A percentile compares a stretch with the other conserved stretches of the same genome.
Conservation (phyloP, 30 jellyfish, hydroid and myxozoan genomes). For the Nemopilema nomurai region DNA sequence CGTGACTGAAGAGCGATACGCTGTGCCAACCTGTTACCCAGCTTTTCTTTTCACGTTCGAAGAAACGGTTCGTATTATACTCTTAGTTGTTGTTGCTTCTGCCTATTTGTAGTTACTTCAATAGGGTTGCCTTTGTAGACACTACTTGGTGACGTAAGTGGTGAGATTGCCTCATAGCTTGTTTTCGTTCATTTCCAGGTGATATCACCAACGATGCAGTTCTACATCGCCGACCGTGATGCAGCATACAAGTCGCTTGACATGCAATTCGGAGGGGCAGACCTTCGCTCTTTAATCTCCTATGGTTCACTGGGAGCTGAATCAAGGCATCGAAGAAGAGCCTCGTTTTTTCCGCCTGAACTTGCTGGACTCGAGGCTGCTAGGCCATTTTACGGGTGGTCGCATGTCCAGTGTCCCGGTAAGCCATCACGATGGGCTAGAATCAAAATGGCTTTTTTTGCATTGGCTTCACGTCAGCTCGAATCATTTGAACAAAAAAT, state of each 20-base stretch:
- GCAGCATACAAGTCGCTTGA: constrained; percentile 76
- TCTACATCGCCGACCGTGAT: constrained; percentile 83
- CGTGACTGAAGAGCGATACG: constrained; percentile 42
- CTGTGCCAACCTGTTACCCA: constrained; percentile 65
- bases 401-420: constrained; percentile 88
- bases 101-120: not conserved
- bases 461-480: too few relatives aligned
- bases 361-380: constrained; percentile 85
- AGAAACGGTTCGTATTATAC: constrained; percentile 39
- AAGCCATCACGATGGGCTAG: too few relatives aligned
- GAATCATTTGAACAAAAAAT: too few relatives aligned
- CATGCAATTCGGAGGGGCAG: constrained; percentile 70
- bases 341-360: constrained; percentile 68
- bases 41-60: constrained; percentile 44
- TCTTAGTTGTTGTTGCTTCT: not conserved
- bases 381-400: constrained; percentile 91
- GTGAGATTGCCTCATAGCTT: not conserved
- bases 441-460: too few relatives aligned
- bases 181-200: constrained; percentile 45
- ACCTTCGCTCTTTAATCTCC: constrained; percentile 31
- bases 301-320: constrained; percentile 40
- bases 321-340: constrained; percentile 8
- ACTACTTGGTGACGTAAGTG: too few relatives aligned
- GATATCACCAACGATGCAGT: constrained; percentile 57
- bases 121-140: not conserved